Base-by-base conservation (phyloP, 2,797 vertebrate genomes). In the Pygocentrus nattereri region DNA sequence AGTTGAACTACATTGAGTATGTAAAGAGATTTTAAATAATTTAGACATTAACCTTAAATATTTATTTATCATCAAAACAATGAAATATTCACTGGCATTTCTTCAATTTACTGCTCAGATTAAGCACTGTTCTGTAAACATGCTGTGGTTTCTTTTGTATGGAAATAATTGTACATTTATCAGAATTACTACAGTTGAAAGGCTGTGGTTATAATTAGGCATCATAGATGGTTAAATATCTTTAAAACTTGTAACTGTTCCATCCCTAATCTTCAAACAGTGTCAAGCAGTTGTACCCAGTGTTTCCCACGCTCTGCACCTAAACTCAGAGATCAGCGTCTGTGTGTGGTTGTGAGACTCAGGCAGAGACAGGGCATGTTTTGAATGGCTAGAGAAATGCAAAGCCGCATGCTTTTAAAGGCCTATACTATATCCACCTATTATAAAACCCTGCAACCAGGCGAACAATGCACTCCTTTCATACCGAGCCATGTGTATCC, bases 381-480 rank as follows among this genome's bases (percentile, higher is more conserved):
- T 76, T 71, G 23, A 87, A 85, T 68, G 85, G 82, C 80, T 84
- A 52, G 50, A 41, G 76, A 80, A 61, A 79, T 83, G 83, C 61
- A 78, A 71, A 74, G 76, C 82, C 83, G 47, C 4, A 21, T 58
- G 15, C 59, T 30, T 70, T 68, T 69, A 85, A 65, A 74, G 71
- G 38, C 76, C 50, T 61, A 67, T 49, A 75, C 74, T 56, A 25
- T 59, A 69, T 72, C 50, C 47, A 80, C 70, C 64, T 71, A 38
- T 80, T 54, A 27, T 54, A 52, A 21, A 31, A 0, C 25, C 23
- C 69, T 10, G 16, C 69, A 30, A 11, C 49, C 25, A 31, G 47
- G n/a, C 3, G 3, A 49, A 80, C 73, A 76, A 64, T 82, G 13
- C n/a, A 52, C 18, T 71, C 23, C 65, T 70, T 82, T 82, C 56